These are phyloP conservation scores for Botrylloides violaceus DNA, from an alignment of 23 tunicate genomes.

Conservation along the genomic window DNA sequence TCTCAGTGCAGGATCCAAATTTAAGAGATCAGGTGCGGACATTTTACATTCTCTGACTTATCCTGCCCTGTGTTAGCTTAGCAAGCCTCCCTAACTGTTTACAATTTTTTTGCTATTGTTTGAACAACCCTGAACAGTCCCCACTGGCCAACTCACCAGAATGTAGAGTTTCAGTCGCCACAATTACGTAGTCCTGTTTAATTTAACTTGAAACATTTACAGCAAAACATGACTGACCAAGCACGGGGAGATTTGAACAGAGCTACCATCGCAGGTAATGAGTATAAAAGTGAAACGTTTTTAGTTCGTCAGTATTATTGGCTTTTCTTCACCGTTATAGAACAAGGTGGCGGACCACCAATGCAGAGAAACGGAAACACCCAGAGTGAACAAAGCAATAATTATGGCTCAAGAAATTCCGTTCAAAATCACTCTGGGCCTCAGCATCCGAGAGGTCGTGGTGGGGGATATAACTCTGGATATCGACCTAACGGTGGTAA, in stretches of 20 bases:
- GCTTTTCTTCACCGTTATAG: neutral
- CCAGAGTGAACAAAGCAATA: neutral
- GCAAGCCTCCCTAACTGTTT: too few relatives aligned
- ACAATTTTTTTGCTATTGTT: too few relatives aligned
- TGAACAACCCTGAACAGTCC: too few relatives aligned
- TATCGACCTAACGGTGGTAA: neutral
- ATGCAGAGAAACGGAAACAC: neutral
- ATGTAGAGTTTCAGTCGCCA: too few relatives aligned
- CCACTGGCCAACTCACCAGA: too few relatives aligned
- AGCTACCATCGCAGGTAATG: neutral
- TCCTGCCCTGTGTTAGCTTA: too few relatives aligned
- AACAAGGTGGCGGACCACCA: neutral
- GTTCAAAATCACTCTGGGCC: neutral
- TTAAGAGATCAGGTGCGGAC: neutral
- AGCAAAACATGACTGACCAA: neutral
- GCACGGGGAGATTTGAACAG: neutral
- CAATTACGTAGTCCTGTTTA: too few relatives aligned
- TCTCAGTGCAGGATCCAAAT: neutral
- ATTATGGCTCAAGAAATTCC: too few relatives aligned
- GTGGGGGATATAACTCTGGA: neutral
- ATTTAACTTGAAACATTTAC: too few relatives aligned
- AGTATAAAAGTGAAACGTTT: neutral
- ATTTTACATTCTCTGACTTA: too few relatives aligned
- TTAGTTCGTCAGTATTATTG: neutral
- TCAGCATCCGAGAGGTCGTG: neutral